Base-by-base conservation (phyloP, 1,140 invertebrate genomes). In the Andricus grossulariae region DNA sequence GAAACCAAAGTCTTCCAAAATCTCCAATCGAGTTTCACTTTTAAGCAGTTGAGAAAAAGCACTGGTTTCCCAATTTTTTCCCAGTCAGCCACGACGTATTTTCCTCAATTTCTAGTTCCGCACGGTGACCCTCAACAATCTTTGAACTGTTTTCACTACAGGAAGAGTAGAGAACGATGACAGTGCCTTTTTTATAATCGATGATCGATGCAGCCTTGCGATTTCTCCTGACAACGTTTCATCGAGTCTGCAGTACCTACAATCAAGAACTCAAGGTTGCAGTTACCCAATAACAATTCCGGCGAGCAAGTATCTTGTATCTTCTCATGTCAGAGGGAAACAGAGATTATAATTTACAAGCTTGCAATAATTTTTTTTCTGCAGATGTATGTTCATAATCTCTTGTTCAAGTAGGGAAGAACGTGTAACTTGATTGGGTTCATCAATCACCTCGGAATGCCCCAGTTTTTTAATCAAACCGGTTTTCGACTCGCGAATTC, bases 201-300 rank as follows among this genome's bases (percentile, higher is more conserved):
- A 66, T 80, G 76, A 80, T 77, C 80, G 76, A 77, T 79, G 81
- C 76, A 79, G 81, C 83, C 82, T 88, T 86, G 82, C 82, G 81
- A 82, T 86, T 84, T 80, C 84, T 83, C 82, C 78, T 82, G 75
- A 75, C 74, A 75, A 75, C 71, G 73, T 57, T 78, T 60, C 72
- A 75, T 70, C 81, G 75, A 71, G 54, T 74, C 74, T 75, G 75
- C 80, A 79, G 81, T 86, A 88, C 85, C 85, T 83, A 82, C 84
- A 79, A 88, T 86, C 83, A 81, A 82, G 82, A 78, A 75, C 78
- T 83, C 87, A 89, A 88, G 88, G 87, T 88, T 86, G 83, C 80
- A 78, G 86, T 86, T 88, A 87, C 85, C 84, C 85, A 88, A 89
- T 88, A 88, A 85, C 82, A 77, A 82, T 76, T 80, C 79, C 85